Evolutionary conservation across 2,888 invertebrate species (phyloP).

Genomic region (Euproctis similis): DNA sequence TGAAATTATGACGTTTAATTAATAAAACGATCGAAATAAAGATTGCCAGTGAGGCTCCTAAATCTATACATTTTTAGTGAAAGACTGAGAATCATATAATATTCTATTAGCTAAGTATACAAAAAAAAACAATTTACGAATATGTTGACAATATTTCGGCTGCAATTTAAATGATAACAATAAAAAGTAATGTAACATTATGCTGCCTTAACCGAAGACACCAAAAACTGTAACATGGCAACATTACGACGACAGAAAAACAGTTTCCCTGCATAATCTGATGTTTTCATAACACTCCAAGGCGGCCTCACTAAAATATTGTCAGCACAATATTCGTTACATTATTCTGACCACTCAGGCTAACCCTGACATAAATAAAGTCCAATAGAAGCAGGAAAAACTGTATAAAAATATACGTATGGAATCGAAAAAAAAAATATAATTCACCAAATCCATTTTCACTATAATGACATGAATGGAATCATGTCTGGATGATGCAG

Average conservation of each 20-base stretch:
- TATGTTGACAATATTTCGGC: no score
- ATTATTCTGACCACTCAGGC: conserved; percentile 1
- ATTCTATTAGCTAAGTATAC: no score
- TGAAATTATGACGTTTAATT: no score
- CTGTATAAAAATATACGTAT: conserved; percentile 8
- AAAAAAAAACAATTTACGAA: no score
- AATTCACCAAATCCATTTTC: conserved; percentile 20
- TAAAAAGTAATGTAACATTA: conserved; percentile 1
- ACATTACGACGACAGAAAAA: conserved; percentile 2
- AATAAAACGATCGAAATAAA: no score
- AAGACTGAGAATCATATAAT: no score
- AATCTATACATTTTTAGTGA: no score
- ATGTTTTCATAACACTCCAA: conserved; percentile 4
- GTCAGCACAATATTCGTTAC: neutral
- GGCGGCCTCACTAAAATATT: neutral
- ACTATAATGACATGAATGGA: conserved; percentile 20
- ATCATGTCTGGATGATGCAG: conserved; percentile 18
- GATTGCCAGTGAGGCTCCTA: no score
- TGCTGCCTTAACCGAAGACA: neutral
- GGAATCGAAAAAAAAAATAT: conserved; percentile 12
- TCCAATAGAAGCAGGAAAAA: conserved; percentile 9
- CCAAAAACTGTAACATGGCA: conserved; percentile 1
- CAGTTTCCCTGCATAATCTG: conserved; percentile 1
- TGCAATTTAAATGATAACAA: no score
- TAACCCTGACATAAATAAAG: conserved; percentile 3